Base-by-base conservation (phyloP, 1,140 invertebrate genomes). In the Leptinotarsa texana region DNA sequence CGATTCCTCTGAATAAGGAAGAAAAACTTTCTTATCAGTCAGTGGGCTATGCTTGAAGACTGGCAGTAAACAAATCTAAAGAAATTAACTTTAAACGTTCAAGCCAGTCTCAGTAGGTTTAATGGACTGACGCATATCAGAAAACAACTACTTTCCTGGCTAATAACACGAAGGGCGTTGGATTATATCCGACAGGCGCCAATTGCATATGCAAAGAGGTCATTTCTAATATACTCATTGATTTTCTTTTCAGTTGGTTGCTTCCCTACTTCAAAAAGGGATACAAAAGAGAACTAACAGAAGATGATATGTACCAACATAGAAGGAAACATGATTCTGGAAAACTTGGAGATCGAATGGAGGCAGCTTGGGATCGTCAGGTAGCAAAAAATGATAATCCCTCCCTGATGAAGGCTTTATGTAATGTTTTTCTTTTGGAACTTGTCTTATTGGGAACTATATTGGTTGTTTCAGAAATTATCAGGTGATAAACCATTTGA, bases 361-460 rank as follows among this genome's bases (percentile, higher is more conserved):
- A 89, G 79, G 86, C 84, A 79, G 85, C 86, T 18, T 90, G 89
- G 90, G 83, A 87, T 8, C 77, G 78, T 47, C 88, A 90, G 80
- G 17, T 77, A 13, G 62, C 48, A 33, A 72, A 74, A 4, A 81
- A 76, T 79, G 69, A 82, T 66, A 80, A 78, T 48, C 85, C 87
- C 15, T 85, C 83, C 67, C 80, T 65, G 63, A n/a, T 65, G 17
- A 81, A 72, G 68, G 84, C 85, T 11, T 51, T 87, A 5, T 24
- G 80, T 8, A 79, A 72, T 73, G 83, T 82, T 65, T 88, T 88
- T 77, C 84, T 84, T 0, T 78, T 47, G 63, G 75, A 82, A 27
- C 78, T 86, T 3, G 77, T 88, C 63, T 57, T 87, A 0, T 86
- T 86, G 72, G 88, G 88, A 4, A 72, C 88, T 1, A 80, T 87